Percentiles rank a stretch among this genome's conserved stretches.
These are phyloP conservation scores for Cabera pusaria DNA, from an alignment of 2,888 invertebrate species.

Conservation along the genomic window DNA sequence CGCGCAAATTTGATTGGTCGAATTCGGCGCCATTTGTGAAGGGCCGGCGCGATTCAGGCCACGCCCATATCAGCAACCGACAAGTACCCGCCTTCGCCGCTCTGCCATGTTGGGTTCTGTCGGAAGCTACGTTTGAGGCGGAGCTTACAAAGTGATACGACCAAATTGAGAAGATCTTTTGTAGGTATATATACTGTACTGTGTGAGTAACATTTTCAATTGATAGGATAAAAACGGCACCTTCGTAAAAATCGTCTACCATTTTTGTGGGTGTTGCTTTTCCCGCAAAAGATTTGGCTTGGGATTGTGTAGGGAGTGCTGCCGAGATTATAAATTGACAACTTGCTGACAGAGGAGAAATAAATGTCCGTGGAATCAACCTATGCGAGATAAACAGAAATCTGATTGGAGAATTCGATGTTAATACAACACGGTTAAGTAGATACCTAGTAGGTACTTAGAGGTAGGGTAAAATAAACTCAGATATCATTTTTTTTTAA, in stretches of 20 bases:
- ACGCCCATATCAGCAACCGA: slow-evolving; percentile 60
- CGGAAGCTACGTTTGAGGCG: slow-evolving; percentile 50
- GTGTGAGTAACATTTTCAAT: slow-evolving; percentile 20
- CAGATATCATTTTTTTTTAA: too few relatives aligned
- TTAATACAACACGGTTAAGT: too few relatives aligned
- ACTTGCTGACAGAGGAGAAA: too few relatives aligned
- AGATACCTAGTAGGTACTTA: too few relatives aligned
- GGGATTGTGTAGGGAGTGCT: slow-evolving; percentile 15
- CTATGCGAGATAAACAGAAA: too few relatives aligned
- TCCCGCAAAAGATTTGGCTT: too few relatives aligned
- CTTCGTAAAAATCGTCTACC: slow-evolving; percentile 13
- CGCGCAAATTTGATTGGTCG: slow-evolving; percentile 62
- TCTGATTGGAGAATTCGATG: too few relatives aligned
- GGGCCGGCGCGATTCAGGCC: slow-evolving; percentile 60
- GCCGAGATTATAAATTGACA: slow-evolving; percentile 6
- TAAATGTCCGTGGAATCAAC: too few relatives aligned
- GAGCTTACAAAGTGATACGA: slow-evolving; percentile 46
- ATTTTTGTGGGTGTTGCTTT: slow-evolving; percentile 28
- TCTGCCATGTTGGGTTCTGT: slow-evolving; percentile 65
- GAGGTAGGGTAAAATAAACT: too few relatives aligned
- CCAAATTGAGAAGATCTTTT: slow-evolving; percentile 35
- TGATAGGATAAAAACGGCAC: slow-evolving; percentile 16
- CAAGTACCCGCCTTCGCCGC: slow-evolving; percentile 51
- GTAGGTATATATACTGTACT: slow-evolving; percentile 6
- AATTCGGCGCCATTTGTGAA: slow-evolving; percentile 78